Evolutionary conservation across 2,888 invertebrate genomes (phyloP).

Genomic region (Melanophora roralis): DNA sequence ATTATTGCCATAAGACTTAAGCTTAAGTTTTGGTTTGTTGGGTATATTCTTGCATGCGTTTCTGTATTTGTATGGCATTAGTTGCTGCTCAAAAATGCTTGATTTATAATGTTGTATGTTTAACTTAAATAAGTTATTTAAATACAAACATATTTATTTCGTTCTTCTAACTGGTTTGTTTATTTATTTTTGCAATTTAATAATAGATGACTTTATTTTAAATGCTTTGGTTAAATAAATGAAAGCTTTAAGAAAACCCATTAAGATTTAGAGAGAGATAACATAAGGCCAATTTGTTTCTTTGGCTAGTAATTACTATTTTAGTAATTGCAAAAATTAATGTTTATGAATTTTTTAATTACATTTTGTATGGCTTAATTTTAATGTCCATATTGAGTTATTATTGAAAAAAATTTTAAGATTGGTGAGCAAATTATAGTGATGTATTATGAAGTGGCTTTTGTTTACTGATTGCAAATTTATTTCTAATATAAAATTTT

Average conservation of each 20-base stretch:
- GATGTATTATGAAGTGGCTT: too few species aligned
- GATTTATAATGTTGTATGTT: constrained; percentile 29
- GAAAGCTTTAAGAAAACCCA: constrained; percentile 7
- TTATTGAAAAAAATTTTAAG: too few species aligned
- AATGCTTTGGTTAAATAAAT: constrained; percentile 16
- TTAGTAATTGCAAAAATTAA: too few species aligned
- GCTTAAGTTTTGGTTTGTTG: too few species aligned
- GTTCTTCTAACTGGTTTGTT: background rate
- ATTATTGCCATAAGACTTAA: too few species aligned
- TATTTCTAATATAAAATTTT: too few species aligned
- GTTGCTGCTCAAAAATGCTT: background rate
- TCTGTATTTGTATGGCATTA: background rate
- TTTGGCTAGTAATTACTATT: constrained; percentile 6
- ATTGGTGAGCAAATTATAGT: too few species aligned
- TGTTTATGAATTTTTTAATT: too few species aligned
- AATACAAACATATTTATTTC: constrained; percentile 2
- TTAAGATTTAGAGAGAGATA: constrained; percentile 20
- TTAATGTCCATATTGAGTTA: too few species aligned
- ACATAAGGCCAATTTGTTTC: constrained; percentile 2
- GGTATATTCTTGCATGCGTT: background rate
- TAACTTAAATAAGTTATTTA: constrained; percentile 48
- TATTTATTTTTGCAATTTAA: background rate
- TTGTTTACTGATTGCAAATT: too few species aligned
- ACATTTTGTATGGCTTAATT: too few species aligned
- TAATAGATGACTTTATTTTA: constrained; percentile 30